Base-by-base conservation (phyloP, 1,140 invertebrate species). In the Pseudomyrmex dendroicus region DNA sequence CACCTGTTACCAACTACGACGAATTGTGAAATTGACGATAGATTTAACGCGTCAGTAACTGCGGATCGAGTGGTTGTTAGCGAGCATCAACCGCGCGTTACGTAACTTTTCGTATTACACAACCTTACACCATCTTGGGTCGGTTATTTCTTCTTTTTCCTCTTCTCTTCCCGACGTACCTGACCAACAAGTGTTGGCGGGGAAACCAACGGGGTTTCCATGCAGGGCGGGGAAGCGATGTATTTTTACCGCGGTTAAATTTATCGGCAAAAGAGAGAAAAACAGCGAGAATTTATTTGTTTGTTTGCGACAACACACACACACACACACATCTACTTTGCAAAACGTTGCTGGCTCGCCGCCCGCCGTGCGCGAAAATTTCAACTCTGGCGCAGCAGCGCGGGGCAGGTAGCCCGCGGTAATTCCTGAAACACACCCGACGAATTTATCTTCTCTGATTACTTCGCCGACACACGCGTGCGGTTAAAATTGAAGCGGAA, bases 391-490 rank as follows among this genome's bases (percentile, higher is more conserved):
- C 22, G 20, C 17, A 8, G 35, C 74, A 5, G 35, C 35, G 20
- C 17, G 9, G 5, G 62, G 5, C 59, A 63, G 59, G 20, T 35
- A 57, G 15, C 35, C 20, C 66, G 35, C 66, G 15, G 63, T 77
- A 80, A 80, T 80, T 80, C 5, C 66, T 57, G 66, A 80, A 70
- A 80, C 48, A 80, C 64, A n/a, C 66, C 68, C 15, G 54, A 22
- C 10, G 68, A 80, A 80, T 80, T 70, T 72, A 70, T 70, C 64
- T 80, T 72, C 76, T 80, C 54, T 70, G 76, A 80, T 80, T 80
- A 70, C 66, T 59, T 48, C 12, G 35, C 61, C 48, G 76, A 70
- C 64, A 64, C 10, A 54, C 57, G 54, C 20, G 64, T 68, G 54
- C 20, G 64, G 64, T 80, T 70, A 70, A 48, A 80, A 70, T 72